These are phyloP conservation scores for Oenanthe oenanthe DNA, from an alignment of 2,113 vertebrate genomes.

Conservation along the genomic window DNA sequence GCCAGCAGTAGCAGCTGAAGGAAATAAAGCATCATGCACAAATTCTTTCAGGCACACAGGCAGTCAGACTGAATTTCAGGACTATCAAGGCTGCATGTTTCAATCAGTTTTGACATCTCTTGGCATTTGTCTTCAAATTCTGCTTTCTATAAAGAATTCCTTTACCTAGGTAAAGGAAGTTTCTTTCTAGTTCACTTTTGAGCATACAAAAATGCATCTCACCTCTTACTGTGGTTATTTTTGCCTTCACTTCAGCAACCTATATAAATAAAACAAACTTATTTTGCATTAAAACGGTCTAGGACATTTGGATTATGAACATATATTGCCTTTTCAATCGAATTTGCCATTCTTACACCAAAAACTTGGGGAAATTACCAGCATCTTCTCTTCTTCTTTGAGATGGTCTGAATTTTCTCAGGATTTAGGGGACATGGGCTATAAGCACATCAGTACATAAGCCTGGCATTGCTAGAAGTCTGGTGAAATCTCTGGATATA, in stretches of 20 bases:
- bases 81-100: slow-evolving; percentile 67
- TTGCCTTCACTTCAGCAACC: not conserved
- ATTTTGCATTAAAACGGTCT: not conserved
- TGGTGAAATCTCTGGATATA: not conserved
- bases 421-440: not conserved
- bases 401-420: not conserved
- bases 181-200: slow-evolving; percentile 46
- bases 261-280: not conserved
- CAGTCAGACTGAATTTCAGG: slow-evolving; percentile 60
- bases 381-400: not conserved
- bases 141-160: slow-evolving; percentile 73
- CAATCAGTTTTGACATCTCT: slow-evolving; percentile 74
- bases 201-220: not conserved
- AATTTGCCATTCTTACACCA: not conserved
- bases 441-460: not conserved
- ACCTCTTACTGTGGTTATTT: not conserved
- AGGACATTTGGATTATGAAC: not conserved
- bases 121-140: slow-evolving; percentile 65
- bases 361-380: not conserved
- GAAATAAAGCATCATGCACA: slow-evolving; percentile 39
- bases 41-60: slow-evolving; percentile 13
- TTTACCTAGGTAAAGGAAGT: not conserved
- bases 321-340: not conserved
- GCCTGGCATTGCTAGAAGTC: not conserved
- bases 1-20: not conserved